Base-by-base conservation (phyloP, 2,797 vertebrate species). In the Gallinago solitaria region DNA sequence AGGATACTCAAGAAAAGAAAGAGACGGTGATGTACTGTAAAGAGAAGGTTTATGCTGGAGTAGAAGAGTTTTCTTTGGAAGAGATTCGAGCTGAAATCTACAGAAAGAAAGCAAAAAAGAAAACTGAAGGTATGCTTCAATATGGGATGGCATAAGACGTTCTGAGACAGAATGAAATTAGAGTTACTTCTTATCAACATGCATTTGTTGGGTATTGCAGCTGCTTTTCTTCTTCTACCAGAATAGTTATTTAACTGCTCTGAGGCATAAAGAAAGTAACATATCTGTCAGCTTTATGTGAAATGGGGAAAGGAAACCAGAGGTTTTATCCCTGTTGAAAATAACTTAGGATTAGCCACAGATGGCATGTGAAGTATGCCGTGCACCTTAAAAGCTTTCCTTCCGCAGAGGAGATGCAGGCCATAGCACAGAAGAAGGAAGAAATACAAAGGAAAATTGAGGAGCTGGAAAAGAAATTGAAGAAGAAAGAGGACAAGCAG, bases 1-100 rank as follows among this genome's bases (percentile, higher is more conserved):
- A 98, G 92, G 98, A 97, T 4, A 69, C 97, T 12, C 97, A 98
- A n/a, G 98, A 98, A 76, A 97, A 89, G 37, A 98, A 98, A 82
- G 98, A 99, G 90, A 95, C 98, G 94, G 98, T 98, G 92, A 99
- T 99, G 99, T 99, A 99, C 97, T 99, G 99, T 97, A 99, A 99
- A 97, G 99, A 99, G 50, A 98, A 99, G 95, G 98, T 99, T 75
- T 98, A 99, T 96, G 99, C 98, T 35, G 99, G 99, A 25, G 98
- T 98, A 3, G 97, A 98, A 0, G 99, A 99, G 64, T 99, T 99
- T 96, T 99, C 98, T 88, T 99, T 99, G 32, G 99, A 99, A 96
- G 99, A 99, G 94, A 98, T 99, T 89, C 97, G 98, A 18, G 99
- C 99, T 33, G 99, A 99, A 88, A 98, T 98, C 86, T 99, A 98